Percentiles rank a stretch among this genome's conserved stretches.
phyloP scores from a whole-genome alignment of 2,113 vertebrate species.

The Murina feae region DNA sequence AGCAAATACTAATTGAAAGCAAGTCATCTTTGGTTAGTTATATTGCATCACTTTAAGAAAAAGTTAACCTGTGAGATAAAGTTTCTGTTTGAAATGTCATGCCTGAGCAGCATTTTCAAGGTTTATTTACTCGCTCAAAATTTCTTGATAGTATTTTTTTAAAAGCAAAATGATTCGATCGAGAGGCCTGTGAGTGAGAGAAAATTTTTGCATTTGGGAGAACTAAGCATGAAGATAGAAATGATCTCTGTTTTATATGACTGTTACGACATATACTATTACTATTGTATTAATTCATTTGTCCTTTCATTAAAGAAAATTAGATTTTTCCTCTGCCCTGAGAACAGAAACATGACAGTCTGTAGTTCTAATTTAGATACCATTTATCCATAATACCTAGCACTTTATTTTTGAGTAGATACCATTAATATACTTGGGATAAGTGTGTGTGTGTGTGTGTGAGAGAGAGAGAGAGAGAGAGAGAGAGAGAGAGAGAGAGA shows the following conservation, averaged over 20 bases:
- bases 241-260: not conserved
- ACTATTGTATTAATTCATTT: not conserved
- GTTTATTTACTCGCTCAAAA: not conserved
- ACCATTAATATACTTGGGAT: not conserved
- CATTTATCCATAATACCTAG: not conserved
- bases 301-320: constrained; percentile 8
- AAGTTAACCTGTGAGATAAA: not conserved
- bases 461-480: too few relatives aligned
- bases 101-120: not conserved
- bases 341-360: not conserved
- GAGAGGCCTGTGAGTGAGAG: not conserved
- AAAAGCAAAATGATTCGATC: not conserved
- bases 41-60: not conserved
- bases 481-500: too few relatives aligned
- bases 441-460: not conserved
- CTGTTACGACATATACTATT: not conserved
- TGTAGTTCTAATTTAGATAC: not conserved
- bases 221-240: not conserved
- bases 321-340: not conserved
- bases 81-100: not conserved
- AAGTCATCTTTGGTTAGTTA: not conserved
- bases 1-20: not conserved
- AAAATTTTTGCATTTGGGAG: not conserved
- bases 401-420: constrained; percentile 31
- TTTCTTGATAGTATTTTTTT: not conserved